phyloP scores from a whole-genome alignment of 2,113 vertebrate genomes.

The Bambusicola thoracicus region DNA sequence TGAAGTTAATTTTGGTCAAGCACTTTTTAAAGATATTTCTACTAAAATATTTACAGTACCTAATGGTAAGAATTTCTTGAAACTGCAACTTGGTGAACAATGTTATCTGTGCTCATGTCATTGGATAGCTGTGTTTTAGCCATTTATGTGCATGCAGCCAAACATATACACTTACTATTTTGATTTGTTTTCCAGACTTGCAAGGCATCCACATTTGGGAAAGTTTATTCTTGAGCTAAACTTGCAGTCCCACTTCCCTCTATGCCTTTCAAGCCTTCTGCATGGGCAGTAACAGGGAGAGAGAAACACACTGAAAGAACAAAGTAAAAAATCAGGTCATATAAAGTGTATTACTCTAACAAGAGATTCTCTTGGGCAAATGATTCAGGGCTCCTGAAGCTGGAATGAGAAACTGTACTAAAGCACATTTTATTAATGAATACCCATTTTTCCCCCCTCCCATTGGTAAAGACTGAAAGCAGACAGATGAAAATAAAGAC shows the following conservation, averaged over 20 bases:
- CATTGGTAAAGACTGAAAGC: background rate
- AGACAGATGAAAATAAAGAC: background rate
- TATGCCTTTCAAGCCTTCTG: background rate
- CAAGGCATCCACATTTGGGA: rapidly evolving
- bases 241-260: background rate
- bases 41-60: background rate
- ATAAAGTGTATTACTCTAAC: background rate
- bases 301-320: background rate
- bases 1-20: background rate
- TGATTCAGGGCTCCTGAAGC: background rate
- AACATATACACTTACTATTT: background rate
- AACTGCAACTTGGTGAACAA: background rate
- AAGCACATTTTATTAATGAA: background rate
- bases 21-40: background rate
- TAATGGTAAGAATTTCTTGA: background rate
- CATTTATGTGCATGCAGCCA: background rate
- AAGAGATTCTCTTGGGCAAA: background rate
- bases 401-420: background rate
- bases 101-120: background rate
- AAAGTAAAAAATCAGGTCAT: background rate
- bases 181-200: background rate
- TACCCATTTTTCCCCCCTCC: rapidly evolving
- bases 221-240: background rate
- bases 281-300: background rate
- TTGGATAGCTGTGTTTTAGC: background rate